Evolutionary conservation across 2,797 vertebrate species (phyloP).

Genomic region (Acanthopagrus latus): DNA sequence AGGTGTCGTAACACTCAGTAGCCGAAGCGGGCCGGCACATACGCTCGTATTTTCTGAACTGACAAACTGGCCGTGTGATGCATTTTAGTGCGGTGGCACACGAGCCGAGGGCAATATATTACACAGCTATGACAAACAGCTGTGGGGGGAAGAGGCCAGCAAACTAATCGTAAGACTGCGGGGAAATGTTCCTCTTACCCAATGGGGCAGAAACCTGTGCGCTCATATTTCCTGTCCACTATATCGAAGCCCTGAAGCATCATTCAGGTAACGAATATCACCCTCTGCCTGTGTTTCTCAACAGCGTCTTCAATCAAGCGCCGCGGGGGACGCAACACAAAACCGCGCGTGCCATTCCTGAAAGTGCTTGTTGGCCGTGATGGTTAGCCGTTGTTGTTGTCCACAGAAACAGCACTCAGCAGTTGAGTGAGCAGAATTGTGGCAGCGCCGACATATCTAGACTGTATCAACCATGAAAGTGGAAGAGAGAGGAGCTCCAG

Average conservation of each 20-base stretch:
- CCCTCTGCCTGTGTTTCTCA: conserved; percentile 43
- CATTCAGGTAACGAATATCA: conserved; percentile 66
- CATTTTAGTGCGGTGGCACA: conserved; percentile 35
- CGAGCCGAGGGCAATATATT: conserved; percentile 48
- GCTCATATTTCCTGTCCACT: conserved; percentile 66
- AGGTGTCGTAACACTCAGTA: conserved; percentile 36
- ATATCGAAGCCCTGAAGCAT: conserved; percentile 39
- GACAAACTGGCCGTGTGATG: conserved; percentile 54
- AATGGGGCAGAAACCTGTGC: conserved; percentile 68
- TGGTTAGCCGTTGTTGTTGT: conserved; percentile 41
- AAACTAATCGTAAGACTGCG: conserved; percentile 62
- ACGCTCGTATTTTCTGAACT: conserved; percentile 53
- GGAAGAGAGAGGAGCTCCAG: conserved; percentile 28
- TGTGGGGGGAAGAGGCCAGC: conserved; percentile 48
- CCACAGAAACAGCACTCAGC: conserved; percentile 36
- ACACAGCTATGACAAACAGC: conserved; percentile 69
- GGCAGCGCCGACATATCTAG: conserved; percentile 15
- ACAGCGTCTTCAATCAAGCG: conserved; percentile 37
- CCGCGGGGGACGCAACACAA: conserved; percentile 22
- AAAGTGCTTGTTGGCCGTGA: conserved; percentile 36
- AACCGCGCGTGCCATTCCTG: conserved; percentile 15
- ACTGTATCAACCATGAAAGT: conserved; percentile 37
- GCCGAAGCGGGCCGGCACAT: conserved; percentile 1
- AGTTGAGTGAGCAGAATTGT: conserved; percentile 29
- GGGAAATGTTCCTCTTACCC: conserved; percentile 73